Conservation (phyloP, 2,888 invertebrate species). For the Spisula solida region DNA sequence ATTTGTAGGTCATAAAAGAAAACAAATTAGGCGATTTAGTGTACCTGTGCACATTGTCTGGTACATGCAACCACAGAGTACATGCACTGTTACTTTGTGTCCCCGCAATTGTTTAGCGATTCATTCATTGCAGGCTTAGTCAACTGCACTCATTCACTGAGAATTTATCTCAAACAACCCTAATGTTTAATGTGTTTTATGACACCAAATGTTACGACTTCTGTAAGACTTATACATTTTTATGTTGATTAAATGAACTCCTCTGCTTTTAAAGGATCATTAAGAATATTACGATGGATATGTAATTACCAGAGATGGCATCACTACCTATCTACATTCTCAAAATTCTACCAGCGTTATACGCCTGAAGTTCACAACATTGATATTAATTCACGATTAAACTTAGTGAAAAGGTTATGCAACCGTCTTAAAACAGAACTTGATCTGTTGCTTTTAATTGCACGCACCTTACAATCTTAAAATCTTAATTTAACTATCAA, state of each 20-base stretch:
- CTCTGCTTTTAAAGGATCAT: slow-evolving; percentile 52
- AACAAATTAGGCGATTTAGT: too few relatives aligned
- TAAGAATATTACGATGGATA: slow-evolving; percentile 28
- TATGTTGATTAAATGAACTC: slow-evolving; percentile 49
- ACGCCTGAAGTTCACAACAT: slow-evolving; percentile 26
- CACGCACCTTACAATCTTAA: slow-evolving; percentile 25
- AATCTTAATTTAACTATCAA: slow-evolving; percentile 11
- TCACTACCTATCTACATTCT: slow-evolving; percentile 29
- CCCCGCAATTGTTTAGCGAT: not conserved
- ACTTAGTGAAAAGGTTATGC: slow-evolving; percentile 25
- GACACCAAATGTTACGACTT: not conserved
- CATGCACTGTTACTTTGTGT: not conserved
- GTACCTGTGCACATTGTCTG: too few relatives aligned
- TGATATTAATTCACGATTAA: slow-evolving; percentile 45
- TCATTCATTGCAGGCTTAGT: not conserved
- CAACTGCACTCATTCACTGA: not conserved
- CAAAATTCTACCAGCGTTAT: slow-evolving; percentile 30
- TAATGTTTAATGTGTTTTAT: slow-evolving; percentile 21
- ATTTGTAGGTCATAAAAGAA: too few relatives aligned
- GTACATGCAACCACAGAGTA: not conserved
- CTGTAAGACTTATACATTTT: slow-evolving; percentile 38
- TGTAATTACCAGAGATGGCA: slow-evolving; percentile 39
- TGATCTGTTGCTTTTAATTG: slow-evolving; percentile 25
- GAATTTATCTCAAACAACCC: not conserved
- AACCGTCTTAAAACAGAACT: slow-evolving; percentile 25